These are phyloP conservation scores for Linhomoeus sp. DNA, from an alignment of 2,888 invertebrate genomes.

Conservation along the genomic window DNA sequence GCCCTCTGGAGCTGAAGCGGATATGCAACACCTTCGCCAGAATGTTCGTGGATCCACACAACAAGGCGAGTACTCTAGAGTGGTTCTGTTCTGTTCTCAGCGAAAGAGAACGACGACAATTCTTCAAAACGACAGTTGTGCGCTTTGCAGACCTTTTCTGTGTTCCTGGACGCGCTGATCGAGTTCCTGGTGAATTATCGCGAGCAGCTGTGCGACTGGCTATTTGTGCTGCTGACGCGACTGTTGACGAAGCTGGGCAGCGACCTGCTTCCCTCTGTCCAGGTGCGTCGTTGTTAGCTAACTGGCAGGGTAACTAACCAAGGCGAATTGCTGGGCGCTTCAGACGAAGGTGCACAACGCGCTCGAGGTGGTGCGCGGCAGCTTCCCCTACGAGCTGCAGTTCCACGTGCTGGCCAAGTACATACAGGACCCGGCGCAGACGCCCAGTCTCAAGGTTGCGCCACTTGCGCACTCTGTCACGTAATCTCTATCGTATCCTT, in stretches of 20 bases:
- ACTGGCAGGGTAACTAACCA: too few relatives aligned
- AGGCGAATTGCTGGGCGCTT: too few relatives aligned
- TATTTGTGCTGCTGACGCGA: slow-evolving; percentile 68
- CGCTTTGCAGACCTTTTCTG: slow-evolving; percentile 63
- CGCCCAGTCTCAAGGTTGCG: slow-evolving; percentile 9
- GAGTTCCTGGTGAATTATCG: slow-evolving; percentile 68
- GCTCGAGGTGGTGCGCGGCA: slow-evolving; percentile 24
- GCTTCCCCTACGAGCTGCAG: slow-evolving; percentile 8
- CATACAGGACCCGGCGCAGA: slow-evolving; percentile 10
- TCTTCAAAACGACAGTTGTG: too few relatives aligned
- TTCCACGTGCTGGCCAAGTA: slow-evolving; percentile 7
- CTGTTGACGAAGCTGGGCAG: slow-evolving; percentile 58
- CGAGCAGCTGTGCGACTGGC: slow-evolving; percentile 71
- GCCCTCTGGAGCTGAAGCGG: slow-evolving; percentile 42
- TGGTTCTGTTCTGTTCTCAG: background rate
- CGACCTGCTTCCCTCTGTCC: slow-evolving; percentile 73
- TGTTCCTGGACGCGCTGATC: slow-evolving; percentile 76
- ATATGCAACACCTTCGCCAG: slow-evolving; percentile 59
- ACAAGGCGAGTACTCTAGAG: slow-evolving; percentile 40
- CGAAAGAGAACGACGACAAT: background rate
- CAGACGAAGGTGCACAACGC: slow-evolving; percentile 50
- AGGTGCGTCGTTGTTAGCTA: too few relatives aligned
- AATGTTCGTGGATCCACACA: slow-evolving; percentile 91
- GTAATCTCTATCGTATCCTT: background rate
- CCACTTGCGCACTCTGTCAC: background rate